A percentile compares a stretch with the other conserved stretches of the same genome.
These are phyloP conservation scores for Malachius bipustulatus DNA, from an alignment of 2,888 invertebrate genomes.

Conservation along the genomic window DNA sequence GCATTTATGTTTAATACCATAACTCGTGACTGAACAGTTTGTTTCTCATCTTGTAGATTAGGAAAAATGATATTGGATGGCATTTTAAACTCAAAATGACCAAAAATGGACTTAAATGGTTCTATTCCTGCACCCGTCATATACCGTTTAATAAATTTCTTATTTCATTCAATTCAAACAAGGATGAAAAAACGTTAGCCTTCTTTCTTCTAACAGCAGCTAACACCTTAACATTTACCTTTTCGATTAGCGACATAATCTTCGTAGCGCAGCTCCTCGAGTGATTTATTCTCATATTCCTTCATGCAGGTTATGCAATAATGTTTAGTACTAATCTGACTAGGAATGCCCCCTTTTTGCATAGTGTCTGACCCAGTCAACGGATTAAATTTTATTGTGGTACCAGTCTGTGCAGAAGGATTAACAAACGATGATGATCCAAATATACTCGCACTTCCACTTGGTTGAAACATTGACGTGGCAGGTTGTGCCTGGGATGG, in stretches of 20 bases:
- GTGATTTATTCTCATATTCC: constrained; percentile 87
- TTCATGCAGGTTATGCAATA: constrained; percentile 99
- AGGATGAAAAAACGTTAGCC: too few species aligned
- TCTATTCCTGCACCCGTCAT: too few species aligned
- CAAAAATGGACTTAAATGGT: too few species aligned
- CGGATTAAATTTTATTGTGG: constrained; percentile 75
- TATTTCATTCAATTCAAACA: too few species aligned
- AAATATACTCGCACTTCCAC: constrained; percentile 35
- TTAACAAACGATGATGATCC: constrained; percentile 35
- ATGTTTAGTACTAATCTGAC: constrained; percentile 83
- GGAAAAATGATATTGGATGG: too few species aligned
- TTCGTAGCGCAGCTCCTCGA: constrained; percentile 85
- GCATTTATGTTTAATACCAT: too few species aligned
- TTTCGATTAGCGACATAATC: constrained; percentile 88
- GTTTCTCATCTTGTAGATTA: too few species aligned
- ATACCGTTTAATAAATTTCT: too few species aligned
- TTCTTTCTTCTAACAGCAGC: too few species aligned
- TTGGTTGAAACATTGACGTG: constrained; percentile 27
- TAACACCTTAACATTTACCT: constrained; percentile 49
- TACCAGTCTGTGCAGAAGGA: constrained; percentile 46
- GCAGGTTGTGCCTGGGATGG: constrained; percentile 36
- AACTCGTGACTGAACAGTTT: too few species aligned
- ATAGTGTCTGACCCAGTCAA: constrained; percentile 83
- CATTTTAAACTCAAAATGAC: too few species aligned
- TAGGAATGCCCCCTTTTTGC: constrained; percentile 74